These are phyloP conservation scores for Borostomias antarcticus DNA, from an alignment of 2,797 vertebrate species.

Conservation along the genomic window DNA sequence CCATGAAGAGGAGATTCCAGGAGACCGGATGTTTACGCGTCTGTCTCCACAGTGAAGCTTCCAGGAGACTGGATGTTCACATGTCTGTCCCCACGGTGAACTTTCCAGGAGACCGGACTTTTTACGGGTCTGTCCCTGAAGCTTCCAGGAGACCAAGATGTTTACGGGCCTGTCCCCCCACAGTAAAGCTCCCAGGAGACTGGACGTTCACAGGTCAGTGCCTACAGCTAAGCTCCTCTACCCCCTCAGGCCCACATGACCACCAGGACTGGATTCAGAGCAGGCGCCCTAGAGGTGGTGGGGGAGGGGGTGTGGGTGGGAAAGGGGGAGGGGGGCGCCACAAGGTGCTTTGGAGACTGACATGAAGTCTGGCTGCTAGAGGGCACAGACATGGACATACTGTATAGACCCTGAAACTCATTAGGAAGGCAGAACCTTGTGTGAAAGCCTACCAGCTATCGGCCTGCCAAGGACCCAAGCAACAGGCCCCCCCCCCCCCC, in stretches of 20 bases:
- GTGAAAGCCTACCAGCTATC: conserved; percentile 41
- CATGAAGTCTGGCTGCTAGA: conserved; percentile 34
- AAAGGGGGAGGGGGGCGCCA: no score
- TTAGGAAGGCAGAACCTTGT: conserved; percentile 44
- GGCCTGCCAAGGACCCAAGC: conserved; percentile 45
- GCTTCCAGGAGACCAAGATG: no score
- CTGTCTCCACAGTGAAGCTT: conserved; percentile 18
- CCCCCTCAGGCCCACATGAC: conserved; percentile 37
- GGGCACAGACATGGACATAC: conserved; percentile 40
- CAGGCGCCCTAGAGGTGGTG: conserved; percentile 27
- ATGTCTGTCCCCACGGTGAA: no score
- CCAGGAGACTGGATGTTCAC: no score
- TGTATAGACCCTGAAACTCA: conserved; percentile 37
- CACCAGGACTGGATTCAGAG: conserved; percentile 47
- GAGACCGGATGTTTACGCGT: conserved; percentile 51
- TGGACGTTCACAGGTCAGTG: conserved; percentile 47
- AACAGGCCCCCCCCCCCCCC: no score
- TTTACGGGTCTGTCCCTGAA: no score
- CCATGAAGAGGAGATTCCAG: conserved; percentile 51
- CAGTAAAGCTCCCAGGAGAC: conserved; percentile 40
- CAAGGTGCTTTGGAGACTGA: conserved; percentile 51
- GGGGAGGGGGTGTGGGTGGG: background rate
- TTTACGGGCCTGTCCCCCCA: no score
- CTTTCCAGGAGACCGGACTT: no score
- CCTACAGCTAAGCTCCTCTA: conserved; percentile 12